Percentiles rank a stretch among this genome's conserved stretches.
Evolutionary conservation across 2,113 vertebrate species (phyloP).

Genomic region (Pleuronectes platessa): DNA sequence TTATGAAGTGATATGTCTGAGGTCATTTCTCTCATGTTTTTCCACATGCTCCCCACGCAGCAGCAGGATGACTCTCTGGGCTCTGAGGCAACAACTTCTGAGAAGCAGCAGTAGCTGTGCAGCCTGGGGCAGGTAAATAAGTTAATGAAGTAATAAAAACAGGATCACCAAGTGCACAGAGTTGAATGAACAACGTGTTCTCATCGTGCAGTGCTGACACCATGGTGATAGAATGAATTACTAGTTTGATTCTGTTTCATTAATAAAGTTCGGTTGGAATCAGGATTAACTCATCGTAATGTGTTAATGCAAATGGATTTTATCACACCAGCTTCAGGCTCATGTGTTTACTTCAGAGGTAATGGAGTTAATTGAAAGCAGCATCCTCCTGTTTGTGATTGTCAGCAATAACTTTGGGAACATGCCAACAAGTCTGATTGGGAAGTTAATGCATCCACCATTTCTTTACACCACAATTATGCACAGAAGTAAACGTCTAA

Average conservation of each 20-base stretch:
- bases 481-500: background rate
- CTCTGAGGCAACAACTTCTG: slow-evolving; percentile 72
- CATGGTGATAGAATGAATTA: no score
- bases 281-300: background rate
- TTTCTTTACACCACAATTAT: background rate
- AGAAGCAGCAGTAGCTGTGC: slow-evolving; percentile 38
- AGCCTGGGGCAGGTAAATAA: slow-evolving; percentile 69
- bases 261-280: background rate
- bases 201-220: background rate
- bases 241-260: no score
- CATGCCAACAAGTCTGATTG: no score
- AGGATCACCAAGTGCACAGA: background rate
- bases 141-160: slow-evolving; percentile 2
- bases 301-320: background rate
- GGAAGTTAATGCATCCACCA: background rate
- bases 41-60: slow-evolving; percentile 24
- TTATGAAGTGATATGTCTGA: background rate
- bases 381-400: no score
- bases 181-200: background rate
- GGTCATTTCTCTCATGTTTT: background rate
- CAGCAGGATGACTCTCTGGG: slow-evolving; percentile 84
- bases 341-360: background rate
- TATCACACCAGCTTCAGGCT: background rate
- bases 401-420: no score
- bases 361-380: no score